Base-by-base conservation (phyloP, 2,797 vertebrate species). In the Pseudotriccus pelzelni region DNA sequence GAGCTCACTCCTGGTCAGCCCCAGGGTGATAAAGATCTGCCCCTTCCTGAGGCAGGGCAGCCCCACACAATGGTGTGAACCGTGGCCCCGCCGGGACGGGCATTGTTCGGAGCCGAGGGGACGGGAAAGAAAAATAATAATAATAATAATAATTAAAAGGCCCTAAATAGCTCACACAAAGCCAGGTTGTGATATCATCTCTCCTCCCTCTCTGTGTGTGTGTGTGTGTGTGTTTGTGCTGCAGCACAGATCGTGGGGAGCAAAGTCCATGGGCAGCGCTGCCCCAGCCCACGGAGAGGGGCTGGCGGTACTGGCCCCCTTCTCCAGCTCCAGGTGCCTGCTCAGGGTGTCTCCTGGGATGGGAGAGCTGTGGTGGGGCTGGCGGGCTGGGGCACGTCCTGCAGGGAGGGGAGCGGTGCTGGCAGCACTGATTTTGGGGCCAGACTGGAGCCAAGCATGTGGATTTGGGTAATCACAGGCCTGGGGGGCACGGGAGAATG, bases 31-130 rank as follows among this genome's bases (percentile, higher is more conserved):
- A 96, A 94, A 20, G 70, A 96, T 96, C 96, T 93, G 89, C 94
- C 86, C 70, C 47, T 96, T 96, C 95, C 96, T 93, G 92, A 87
- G 89, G 72, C 91, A 79, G 64, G 52, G 78, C 82, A 62, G 91
- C 87, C 89, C 78, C 89, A 93, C 87, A 96, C 96, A 96, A 96
- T 96, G 94, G 93, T 96, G 96, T 96, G 96, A 96, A 96, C 96
- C 0, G 0, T 2, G 0, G 92, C 81, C 52, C 68, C 1, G 21
- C 84, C 0, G 14, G 86, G 37, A 62, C 4, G 0, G 15, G 72
- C 84, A 96, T 96, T 96, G 96, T 96, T 96, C 41, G 0, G 79
- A 67, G 75, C 94, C 60, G 73, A 46, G 87, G 95, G 68, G 89
- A 94, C 63, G 72, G 95, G 91, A 96, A 96, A 96, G 92, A 82